Evolutionary conservation across 2,113 vertebrate species (phyloP), one percentile per base, ranked within the genome.

Genomic region (Stictonetta naevosa): DNA sequence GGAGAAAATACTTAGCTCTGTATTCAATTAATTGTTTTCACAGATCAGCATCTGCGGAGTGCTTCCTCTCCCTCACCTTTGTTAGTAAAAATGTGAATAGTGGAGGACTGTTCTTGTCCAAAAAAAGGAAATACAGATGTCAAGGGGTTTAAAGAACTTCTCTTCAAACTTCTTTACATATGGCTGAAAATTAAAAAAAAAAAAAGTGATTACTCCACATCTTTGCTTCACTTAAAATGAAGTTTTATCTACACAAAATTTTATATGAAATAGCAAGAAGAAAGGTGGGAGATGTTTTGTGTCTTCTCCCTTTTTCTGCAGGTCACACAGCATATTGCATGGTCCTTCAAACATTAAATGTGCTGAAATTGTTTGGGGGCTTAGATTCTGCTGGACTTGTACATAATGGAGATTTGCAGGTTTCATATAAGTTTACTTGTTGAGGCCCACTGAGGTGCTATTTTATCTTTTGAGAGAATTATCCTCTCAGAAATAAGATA

Each of bases 51-150:
- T 83, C 90, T 88, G 59, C 77, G 88, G 60, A 58, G 52, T 66
- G 64, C 29, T 86, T 66, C 52, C 56, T 53, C 23, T 62, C n/a
- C 50, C 20, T 84, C 13, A 17, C 17, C 12, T 46, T 18, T 55
- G 13, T 82, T 92, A 26, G 78, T 82, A 85, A 63, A 87, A 76
- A 86, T 72, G 56, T 36, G 55, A 78, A 86, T 69, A 92, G 46
- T 72, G 20, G 60, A 83, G 74, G 71, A n/a, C 46, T 89, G 52
- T 89, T 44, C 44, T 83, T 87, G 52, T 58, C 63, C 22, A 55
- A 90, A 64, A 58, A 80, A 76, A 89, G 22, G 63, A 88, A 74
- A 86, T 74, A 78, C 59, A 76, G 56, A 93, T 86, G 31, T 34
- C 46, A 17, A 58, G 50, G 7, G 5, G 19, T 25, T 79, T 79